Conservation (phyloP, 2,888 invertebrate species). For the Pherbina coryleti region DNA sequence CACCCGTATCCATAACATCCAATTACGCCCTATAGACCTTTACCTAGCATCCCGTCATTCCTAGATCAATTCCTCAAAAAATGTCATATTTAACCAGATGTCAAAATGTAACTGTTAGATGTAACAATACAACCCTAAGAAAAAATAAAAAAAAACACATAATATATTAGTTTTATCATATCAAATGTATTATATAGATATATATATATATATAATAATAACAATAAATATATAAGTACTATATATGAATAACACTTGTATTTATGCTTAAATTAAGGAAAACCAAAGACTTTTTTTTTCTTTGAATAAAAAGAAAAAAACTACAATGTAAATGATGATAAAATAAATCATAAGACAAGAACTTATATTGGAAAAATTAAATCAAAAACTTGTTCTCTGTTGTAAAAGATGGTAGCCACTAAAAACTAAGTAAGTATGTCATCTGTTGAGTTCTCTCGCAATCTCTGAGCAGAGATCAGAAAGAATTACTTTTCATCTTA, state of each 20-base stretch:
- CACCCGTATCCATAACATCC: not conserved
- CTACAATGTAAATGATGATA: conserved; percentile 46
- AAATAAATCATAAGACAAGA: conserved; percentile 45
- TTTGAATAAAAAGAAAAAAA: conserved; percentile 57
- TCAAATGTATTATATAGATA: conserved; percentile 28
- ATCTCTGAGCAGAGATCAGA: not conserved
- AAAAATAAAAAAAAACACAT: not conserved
- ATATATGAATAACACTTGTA: conserved; percentile 50
- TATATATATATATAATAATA: conserved; percentile 23
- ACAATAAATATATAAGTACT: conserved; percentile 36
- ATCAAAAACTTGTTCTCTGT: not conserved
- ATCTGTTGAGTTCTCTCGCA: not conserved
- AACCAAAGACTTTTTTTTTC: conserved; percentile 69
- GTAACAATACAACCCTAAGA: conserved; percentile 2
- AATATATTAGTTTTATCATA: conserved; percentile 10
- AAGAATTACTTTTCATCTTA: not conserved
- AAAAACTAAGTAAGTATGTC: not conserved
- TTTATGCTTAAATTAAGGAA: conserved; percentile 61
- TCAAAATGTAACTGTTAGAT: conserved; percentile 9
- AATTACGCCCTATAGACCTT: not conserved
- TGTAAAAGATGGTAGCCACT: not conserved
- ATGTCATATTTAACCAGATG: conserved; percentile 1
- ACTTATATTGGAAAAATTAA: conserved; percentile 32
- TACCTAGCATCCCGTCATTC: not conserved
- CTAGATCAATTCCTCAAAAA: too few species aligned